Evolutionary conservation across 1,140 invertebrate species (phyloP), one percentile per base, ranked within the genome.

Genomic region (Heliconius melpomene): DNA sequence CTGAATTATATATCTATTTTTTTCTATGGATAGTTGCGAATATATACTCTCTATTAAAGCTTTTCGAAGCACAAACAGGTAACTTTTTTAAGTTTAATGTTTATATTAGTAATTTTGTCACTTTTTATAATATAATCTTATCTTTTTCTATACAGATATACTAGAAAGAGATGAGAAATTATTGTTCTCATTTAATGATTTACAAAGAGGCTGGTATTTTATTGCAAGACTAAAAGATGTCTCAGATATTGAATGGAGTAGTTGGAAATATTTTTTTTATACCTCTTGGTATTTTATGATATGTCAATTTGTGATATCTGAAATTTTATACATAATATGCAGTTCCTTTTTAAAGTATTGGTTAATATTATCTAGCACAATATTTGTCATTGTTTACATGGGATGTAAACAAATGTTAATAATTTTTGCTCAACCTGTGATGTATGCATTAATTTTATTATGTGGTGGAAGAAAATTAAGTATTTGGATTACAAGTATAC

Each of bases 191-290:
- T 77, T 92, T 60, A 86, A 80, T 75, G 93, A 94, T 78, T 87
- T 95, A 75, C 79, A 82, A 79, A 84, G 84, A 57, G 94, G 94
- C 16, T 95, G 94, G 94, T 76, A 78, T 40, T 80, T 92, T 70
- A 77, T 92, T 60, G 82, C 80, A 46, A 90, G 92, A 84, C 79
- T 82, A 20, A 93, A 88, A 89, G 94, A 95, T 89, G 86, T 89
- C 8, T 94, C 94, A 77, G 94, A 95, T 89, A 86, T 92, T 82
- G 94, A 95, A 87, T 95, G 94, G 94, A 93, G 79, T 66, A 89
- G 88, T 74, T 95, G 92, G 93, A 95, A 94, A 88, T 90, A 85
- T 84, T 93, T 91, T 81, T 83, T 92, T 78, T 80, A 91, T 52
- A 88, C 77, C 32, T 90, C 91, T 13, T 91, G 88, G 86, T 83